Conservation (phyloP, 2,797 vertebrate genomes). For the Alfaro cultratus region DNA sequence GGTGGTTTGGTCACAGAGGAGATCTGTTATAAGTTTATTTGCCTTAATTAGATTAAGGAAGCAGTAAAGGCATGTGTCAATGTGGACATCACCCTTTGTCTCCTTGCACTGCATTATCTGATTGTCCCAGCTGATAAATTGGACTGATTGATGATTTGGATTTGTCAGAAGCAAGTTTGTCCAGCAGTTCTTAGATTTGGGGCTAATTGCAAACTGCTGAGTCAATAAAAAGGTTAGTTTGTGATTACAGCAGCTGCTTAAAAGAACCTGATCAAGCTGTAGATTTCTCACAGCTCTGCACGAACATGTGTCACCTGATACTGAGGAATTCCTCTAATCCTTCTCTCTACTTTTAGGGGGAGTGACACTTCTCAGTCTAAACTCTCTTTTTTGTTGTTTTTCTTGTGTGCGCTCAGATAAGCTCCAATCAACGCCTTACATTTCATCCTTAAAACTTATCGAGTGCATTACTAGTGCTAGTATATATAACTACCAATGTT, state of each 20-base stretch:
- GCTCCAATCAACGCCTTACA: constrained; percentile 48
- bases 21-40: constrained; percentile 95
- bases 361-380: constrained; percentile 73
- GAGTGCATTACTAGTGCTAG: background rate
- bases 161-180: constrained; percentile 29
- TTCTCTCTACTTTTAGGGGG: constrained; percentile 62
- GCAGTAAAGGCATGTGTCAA: constrained; percentile 79
- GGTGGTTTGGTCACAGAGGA: constrained; percentile 82
- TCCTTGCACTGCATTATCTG: constrained; percentile 80
- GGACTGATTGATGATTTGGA: constrained; percentile 55
- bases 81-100: constrained; percentile 72
- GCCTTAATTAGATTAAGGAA: constrained; percentile 87
- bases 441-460: constrained; percentile 38
- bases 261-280: constrained; percentile 64
- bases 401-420: constrained; percentile 60
- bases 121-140: constrained; percentile 62
- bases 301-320: constrained; percentile 83
- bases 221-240: background rate
- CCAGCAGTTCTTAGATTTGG: background rate
- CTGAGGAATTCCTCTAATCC: constrained; percentile 83
- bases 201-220: background rate
- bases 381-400: constrained; percentile 61
- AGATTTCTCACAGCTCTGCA: constrained; percentile 82
- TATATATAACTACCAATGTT: background rate
- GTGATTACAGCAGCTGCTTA: constrained; percentile 27